Evolutionary conservation across 2,797 vertebrate species (phyloP).

Genomic region (Neopelma chrysocephalum): DNA sequence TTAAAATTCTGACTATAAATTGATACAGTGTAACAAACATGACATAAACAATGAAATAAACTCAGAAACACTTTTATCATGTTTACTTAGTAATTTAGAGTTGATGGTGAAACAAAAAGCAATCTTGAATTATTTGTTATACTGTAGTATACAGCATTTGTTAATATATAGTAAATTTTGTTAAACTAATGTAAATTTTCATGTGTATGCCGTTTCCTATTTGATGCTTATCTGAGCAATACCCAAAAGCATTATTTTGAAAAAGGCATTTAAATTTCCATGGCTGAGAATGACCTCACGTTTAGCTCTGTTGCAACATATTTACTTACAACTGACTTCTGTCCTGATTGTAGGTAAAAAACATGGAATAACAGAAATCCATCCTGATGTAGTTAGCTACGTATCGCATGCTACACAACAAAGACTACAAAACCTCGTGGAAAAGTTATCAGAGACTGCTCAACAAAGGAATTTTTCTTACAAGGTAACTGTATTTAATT

Average conservation of each 20-base stretch:
- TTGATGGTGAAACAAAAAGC: not conserved
- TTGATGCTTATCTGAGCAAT: not conserved
- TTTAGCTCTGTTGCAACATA: not conserved
- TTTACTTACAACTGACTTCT: not conserved
- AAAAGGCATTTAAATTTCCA: not conserved
- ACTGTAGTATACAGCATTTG: not conserved
- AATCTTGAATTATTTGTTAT: not conserved
- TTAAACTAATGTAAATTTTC: not conserved
- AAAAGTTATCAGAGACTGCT: slow-evolving; percentile 89
- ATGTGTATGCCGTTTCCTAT: not conserved
- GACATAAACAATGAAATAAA: not conserved
- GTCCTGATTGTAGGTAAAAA: slow-evolving; percentile 82
- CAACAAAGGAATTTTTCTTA: slow-evolving; percentile 88
- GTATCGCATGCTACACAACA: slow-evolving; percentile 92
- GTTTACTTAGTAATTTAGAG: not conserved
- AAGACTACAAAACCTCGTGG: slow-evolving; percentile 88
- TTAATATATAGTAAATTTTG: not conserved
- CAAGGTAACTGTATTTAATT: slow-evolving; percentile 80
- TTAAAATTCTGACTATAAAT: not conserved
- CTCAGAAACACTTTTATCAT: not conserved
- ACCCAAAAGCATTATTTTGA: not conserved
- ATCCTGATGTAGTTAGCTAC: slow-evolving; percentile 89
- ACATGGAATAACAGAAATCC: slow-evolving; percentile 89
- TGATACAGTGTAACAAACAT: not conserved
- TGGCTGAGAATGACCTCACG: not conserved